Conservation (phyloP, 1,140 invertebrate genomes). For the Cydia fagiglandana region DNA sequence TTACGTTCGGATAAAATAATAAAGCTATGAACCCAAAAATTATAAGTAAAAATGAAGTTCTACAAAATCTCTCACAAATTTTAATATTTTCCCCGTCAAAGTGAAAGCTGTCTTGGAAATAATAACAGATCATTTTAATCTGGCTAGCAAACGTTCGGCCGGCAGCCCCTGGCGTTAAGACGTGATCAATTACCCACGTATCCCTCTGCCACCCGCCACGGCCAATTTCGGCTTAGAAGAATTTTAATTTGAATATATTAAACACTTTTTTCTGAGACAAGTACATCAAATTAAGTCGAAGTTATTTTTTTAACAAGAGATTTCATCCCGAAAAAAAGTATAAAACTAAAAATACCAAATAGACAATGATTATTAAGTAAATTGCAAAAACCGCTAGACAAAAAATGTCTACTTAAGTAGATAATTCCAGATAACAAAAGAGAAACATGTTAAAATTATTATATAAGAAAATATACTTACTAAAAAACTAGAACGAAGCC, state of each 20-base stretch:
- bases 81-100: slow-evolving; percentile 39
- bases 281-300: too few species aligned
- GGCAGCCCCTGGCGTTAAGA: slow-evolving; percentile 42
- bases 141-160: slow-evolving; percentile 32
- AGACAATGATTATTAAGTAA: too few species aligned
- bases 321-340: too few species aligned
- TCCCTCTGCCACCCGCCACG: slow-evolving; percentile 35
- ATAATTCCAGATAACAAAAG: too few species aligned
- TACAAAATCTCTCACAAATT: not conserved
- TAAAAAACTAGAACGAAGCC: not conserved
- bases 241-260: slow-evolving; percentile 25
- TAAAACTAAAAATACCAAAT: too few species aligned
- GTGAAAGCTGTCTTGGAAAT: slow-evolving; percentile 45
- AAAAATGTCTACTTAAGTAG: too few species aligned
- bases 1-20: not conserved
- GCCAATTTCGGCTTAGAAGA: slow-evolving; percentile 21
- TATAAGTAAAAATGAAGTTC: not conserved
- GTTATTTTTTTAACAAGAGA: too few species aligned
- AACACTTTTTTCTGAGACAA: not conserved
- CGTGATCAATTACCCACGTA: slow-evolving; percentile 52
- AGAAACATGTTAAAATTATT: not conserved
- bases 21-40: not conserved
- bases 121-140: slow-evolving; percentile 56
- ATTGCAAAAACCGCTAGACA: too few species aligned
- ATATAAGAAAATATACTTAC: not conserved